Evolutionary conservation across 2,113 vertebrate species (phyloP).

Genomic region (Penelope pileata): DNA sequence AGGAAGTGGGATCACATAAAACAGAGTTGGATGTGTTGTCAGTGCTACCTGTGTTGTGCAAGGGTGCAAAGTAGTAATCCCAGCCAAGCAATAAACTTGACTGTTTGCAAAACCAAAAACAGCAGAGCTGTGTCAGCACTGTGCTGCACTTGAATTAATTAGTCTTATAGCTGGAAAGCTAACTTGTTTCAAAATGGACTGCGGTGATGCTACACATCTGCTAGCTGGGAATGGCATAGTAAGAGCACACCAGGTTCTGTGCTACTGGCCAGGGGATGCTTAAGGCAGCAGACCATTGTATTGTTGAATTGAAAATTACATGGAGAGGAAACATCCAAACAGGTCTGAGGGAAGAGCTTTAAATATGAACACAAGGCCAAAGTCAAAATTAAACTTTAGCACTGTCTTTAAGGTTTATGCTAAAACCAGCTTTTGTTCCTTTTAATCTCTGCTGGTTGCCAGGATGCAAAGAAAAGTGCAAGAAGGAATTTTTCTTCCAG

Average conservation of each 20-base stretch:
- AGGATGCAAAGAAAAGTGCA: neutral
- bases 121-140: neutral
- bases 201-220: conserved; percentile 6
- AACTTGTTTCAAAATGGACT: conserved; percentile 17
- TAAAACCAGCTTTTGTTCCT: neutral
- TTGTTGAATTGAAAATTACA: neutral
- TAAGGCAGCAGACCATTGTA: neutral
- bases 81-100: neutral
- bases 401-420: neutral
- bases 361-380: neutral
- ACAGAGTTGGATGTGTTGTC: neutral
- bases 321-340: neutral
- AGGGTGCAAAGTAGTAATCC: neutral
- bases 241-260: neutral
- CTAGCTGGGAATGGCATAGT: neutral
- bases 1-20: neutral
- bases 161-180: neutral
- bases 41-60: neutral
- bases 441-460: neutral
- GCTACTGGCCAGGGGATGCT: neutral
- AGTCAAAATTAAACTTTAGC: neutral
- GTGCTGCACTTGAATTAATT: neutral
- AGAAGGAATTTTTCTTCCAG: neutral
- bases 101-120: neutral
- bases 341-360: neutral